phyloP scores from a whole-genome alignment of 2,797 vertebrate species.

The Masticophis lateralis region DNA sequence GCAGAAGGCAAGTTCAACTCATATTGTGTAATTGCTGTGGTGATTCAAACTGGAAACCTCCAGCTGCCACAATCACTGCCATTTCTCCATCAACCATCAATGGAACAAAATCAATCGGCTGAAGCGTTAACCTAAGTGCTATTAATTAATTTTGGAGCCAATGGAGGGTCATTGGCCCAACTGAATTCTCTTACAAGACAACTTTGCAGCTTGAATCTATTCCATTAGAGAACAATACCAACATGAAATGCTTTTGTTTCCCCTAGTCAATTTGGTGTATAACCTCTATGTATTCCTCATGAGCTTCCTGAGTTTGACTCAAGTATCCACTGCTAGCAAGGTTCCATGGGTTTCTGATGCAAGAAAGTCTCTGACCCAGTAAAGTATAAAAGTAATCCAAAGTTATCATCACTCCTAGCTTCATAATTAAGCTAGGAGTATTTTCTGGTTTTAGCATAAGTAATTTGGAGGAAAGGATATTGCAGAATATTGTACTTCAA shows the following conservation, averaged over 20 bases:
- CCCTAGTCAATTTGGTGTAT: not conserved
- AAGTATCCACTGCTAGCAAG: not conserved
- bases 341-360: not conserved
- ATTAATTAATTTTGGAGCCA: not conserved
- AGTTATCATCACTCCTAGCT: not conserved
- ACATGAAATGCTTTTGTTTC: not conserved
- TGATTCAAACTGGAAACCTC: not conserved
- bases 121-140: too few relatives aligned
- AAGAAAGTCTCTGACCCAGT: not conserved
- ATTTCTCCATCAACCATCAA: not conserved
- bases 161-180: not conserved
- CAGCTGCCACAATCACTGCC: not conserved
- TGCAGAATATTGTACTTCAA: not conserved
- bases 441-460: not conserved
- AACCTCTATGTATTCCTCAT: not conserved
- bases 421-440: not conserved
- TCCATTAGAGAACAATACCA: not conserved
- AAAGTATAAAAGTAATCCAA: not conserved
- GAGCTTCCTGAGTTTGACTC: not conserved
- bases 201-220: not conserved
- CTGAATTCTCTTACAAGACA: too few relatives aligned
- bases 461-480: not conserved
- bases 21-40: not conserved
- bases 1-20: not conserved
- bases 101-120: not conserved